phyloP scores from a whole-genome alignment of 2,888 invertebrate species.

The Fissipunctia ypsillon region DNA sequence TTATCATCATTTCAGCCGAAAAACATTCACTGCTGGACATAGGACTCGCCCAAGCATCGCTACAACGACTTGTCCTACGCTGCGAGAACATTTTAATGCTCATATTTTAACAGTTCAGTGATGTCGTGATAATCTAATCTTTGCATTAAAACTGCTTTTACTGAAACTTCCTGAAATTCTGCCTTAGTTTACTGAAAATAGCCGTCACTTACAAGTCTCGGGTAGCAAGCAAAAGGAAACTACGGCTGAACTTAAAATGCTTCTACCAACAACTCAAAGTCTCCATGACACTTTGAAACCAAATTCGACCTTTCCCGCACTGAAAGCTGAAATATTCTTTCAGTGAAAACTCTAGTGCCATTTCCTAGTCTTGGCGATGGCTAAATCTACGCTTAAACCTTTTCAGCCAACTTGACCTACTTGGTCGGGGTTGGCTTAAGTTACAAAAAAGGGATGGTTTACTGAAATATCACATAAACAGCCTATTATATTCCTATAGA shows the following conservation, averaged over 20 bases:
- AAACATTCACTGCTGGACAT: no score
- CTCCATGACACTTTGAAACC: constrained; percentile 51
- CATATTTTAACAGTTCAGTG: no score
- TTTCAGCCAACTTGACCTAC: constrained; percentile 86
- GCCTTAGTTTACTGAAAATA: not conserved
- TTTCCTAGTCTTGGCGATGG: constrained; percentile 82
- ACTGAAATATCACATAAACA: no score
- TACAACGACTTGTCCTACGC: no score
- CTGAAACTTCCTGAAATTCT: no score
- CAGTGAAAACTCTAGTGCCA: constrained; percentile 80
- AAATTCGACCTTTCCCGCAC: constrained; percentile 51
- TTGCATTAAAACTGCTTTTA: no score
- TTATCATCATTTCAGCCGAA: no score
- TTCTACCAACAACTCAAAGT: constrained; percentile 7
- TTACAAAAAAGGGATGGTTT: constrained; percentile 22
- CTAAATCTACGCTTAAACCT: constrained; percentile 87
- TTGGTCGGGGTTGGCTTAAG: constrained; percentile 69
- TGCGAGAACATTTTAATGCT: no score
- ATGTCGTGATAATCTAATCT: no score
- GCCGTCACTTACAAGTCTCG: not conserved
- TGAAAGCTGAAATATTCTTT: constrained; percentile 78
- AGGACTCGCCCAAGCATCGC: no score
- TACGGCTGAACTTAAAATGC: constrained; percentile 24
- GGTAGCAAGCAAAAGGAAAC: not conserved
- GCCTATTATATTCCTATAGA: no score